Conservation (phyloP, 2,797 vertebrate species). For the Anguilla megastoma region DNA sequence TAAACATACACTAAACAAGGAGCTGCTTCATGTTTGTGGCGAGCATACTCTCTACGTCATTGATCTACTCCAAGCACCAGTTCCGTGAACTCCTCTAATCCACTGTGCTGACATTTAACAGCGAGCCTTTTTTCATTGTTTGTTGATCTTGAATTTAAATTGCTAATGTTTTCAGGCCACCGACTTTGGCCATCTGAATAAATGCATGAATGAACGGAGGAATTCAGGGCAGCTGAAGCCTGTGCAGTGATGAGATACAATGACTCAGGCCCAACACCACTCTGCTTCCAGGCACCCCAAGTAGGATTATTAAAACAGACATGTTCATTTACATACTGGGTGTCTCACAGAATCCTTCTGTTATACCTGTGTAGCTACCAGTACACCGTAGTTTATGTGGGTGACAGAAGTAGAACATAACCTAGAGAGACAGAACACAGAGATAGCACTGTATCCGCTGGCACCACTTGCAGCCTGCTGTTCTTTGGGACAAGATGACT, state of each 20-base stretch:
- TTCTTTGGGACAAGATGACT: background rate
- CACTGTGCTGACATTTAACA: constrained; percentile 21
- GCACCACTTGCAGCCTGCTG: background rate
- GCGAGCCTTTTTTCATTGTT: constrained; percentile 23
- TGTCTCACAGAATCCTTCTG: background rate
- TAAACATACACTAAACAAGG: background rate
- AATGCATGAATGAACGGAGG: constrained; percentile 21
- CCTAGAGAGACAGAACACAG: background rate
- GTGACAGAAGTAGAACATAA: background rate
- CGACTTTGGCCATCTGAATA: constrained; percentile 23
- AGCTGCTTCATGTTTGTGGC: background rate
- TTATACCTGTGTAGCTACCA: background rate
- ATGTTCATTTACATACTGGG: background rate
- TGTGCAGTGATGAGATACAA: constrained; percentile 13
- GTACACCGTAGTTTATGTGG: background rate
- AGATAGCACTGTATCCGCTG: background rate
- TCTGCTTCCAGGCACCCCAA: background rate
- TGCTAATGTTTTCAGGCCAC: constrained; percentile 34
- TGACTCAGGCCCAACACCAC: background rate
- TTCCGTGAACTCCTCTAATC: constrained; percentile 18
- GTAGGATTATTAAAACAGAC: background rate
- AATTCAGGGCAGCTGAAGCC: constrained; percentile 11
- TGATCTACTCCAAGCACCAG: background rate
- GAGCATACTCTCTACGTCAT: background rate
- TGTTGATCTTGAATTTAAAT: constrained; percentile 34